phyloP scores from a whole-genome alignment of 2,888 invertebrate species.

The Steinernema hermaphroditum region DNA sequence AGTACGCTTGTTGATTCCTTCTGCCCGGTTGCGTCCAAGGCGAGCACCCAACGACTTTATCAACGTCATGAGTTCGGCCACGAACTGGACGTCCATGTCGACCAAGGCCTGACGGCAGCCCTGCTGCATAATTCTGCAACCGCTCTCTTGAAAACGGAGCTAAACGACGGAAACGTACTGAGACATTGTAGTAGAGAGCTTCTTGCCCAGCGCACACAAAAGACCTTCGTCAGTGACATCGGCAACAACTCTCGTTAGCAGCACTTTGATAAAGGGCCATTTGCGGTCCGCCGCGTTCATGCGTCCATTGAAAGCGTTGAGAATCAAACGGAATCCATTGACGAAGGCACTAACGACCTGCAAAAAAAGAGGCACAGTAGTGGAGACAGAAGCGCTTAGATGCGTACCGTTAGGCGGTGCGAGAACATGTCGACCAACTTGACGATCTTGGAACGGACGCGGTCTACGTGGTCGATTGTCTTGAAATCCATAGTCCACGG shows the following conservation, averaged over 20 bases:
- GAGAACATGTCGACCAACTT: background rate
- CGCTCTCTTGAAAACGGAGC: background rate
- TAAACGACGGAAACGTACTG: background rate
- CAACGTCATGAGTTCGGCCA: background rate
- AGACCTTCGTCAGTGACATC: background rate
- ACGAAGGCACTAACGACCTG: background rate
- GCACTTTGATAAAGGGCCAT: slow-evolving; percentile 1
- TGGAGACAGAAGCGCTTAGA: background rate
- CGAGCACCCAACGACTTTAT: background rate
- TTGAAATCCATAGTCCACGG: background rate
- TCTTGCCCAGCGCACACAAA: background rate
- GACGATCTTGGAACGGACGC: background rate
- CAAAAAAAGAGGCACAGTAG: no score
- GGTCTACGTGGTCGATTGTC: background rate
- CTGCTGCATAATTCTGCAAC: background rate
- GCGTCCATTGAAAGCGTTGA: background rate
- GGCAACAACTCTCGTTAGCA: background rate
- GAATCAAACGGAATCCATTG: background rate
- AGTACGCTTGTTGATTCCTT: no score
- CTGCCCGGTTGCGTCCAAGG: no score
- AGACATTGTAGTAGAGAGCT: background rate
- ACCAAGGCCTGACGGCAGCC: background rate
- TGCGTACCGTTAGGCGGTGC: background rate
- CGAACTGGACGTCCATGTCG: background rate
- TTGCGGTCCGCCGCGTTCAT: background rate